Conservation (phyloP, 2,888 invertebrate species). For the Chloroclysta siterata region DNA sequence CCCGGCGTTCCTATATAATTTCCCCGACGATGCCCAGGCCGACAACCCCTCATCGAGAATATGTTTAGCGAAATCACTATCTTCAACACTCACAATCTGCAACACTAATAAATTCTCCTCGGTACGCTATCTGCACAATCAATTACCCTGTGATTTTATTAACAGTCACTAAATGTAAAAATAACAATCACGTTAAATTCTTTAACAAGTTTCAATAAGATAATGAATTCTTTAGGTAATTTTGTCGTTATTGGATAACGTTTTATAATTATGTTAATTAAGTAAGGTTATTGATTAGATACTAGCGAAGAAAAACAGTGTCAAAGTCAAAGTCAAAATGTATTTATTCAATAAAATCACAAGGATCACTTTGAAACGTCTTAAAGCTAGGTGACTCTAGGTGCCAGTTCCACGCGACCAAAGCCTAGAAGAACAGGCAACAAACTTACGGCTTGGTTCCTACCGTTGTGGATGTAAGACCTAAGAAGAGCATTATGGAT, state of each 20-base stretch:
- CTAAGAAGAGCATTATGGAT: not conserved
- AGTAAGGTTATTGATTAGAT: not conserved
- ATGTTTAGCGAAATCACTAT: conserved; percentile 58
- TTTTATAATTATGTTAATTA: not conserved
- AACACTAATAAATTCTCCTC: conserved; percentile 34
- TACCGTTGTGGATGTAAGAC: no score
- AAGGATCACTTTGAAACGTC: no score
- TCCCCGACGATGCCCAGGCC: conserved; percentile 52
- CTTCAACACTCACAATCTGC: conserved; percentile 34
- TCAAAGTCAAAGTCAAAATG: no score
- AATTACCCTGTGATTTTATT: conserved; percentile 21
- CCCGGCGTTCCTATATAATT: conserved; percentile 69
- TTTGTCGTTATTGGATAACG: not conserved
- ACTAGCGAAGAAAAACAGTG: not conserved
- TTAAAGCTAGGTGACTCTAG: no score
- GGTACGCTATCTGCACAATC: conserved; percentile 16
- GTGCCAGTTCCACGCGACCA: no score
- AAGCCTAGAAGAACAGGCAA: no score
- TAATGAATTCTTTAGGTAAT: not conserved
- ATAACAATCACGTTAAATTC: conserved; percentile 4
- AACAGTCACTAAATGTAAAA: conserved; percentile 16
- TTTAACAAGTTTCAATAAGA: not conserved
- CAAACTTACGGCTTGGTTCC: no score
- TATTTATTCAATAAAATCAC: no score
- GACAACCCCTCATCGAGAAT: conserved; percentile 63